Conservation (phyloP, 2,888 invertebrate genomes). For the Cyclophora punctaria region DNA sequence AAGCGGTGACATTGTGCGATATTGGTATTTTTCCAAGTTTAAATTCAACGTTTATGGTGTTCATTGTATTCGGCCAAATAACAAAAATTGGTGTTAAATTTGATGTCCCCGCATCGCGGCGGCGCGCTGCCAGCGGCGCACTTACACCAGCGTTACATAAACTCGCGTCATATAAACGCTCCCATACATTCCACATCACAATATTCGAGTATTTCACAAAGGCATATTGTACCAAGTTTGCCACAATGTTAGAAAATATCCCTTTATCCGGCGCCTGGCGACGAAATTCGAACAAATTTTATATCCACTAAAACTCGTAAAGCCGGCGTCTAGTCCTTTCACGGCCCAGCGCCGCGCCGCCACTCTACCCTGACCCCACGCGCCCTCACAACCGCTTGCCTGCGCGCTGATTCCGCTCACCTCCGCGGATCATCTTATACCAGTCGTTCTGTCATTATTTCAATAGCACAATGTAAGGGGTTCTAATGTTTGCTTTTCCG, state of each 20-base stretch:
- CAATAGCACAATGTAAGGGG: constrained; percentile 22
- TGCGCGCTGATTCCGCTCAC: constrained; percentile 5
- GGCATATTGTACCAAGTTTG: constrained; percentile 6
- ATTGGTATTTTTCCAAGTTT: too few relatives aligned
- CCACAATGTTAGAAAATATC: constrained; percentile 14
- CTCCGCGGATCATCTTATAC: constrained; percentile 10
- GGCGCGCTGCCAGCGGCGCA: too few relatives aligned
- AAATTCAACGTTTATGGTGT: too few relatives aligned
- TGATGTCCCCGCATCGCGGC: too few relatives aligned
- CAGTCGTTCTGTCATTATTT: constrained; percentile 17
- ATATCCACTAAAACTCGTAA: constrained; percentile 20
- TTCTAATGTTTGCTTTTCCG: constrained; percentile 13
- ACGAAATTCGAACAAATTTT: constrained; percentile 21
- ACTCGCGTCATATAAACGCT: too few relatives aligned
- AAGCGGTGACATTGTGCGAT: too few relatives aligned
- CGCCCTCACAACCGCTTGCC: neutral
- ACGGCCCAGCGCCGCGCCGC: constrained; percentile 2
- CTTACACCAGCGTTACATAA: too few relatives aligned
- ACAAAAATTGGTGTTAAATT: too few relatives aligned
- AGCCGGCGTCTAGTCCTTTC: constrained; percentile 16
- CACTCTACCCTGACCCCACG: constrained; percentile 7
- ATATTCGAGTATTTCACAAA: constrained; percentile 5
- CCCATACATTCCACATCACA: constrained; percentile 4
- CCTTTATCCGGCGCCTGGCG: constrained; percentile 12
- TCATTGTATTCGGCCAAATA: too few relatives aligned